phyloP scores from a whole-genome alignment of 2,797 vertebrate species.

The Pelochelys cantorii region DNA sequence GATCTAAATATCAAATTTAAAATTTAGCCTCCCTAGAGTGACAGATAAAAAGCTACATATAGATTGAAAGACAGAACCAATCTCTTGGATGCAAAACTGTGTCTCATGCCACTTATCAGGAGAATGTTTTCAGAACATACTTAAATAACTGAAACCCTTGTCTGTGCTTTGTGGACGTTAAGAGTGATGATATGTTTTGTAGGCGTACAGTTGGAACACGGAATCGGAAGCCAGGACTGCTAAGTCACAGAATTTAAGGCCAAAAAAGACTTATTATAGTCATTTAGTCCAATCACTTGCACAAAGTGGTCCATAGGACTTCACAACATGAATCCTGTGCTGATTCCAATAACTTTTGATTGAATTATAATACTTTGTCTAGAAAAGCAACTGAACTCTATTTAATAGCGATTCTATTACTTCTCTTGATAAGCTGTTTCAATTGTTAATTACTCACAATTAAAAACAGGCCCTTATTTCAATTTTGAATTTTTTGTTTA shows the following conservation, averaged over 20 bases:
- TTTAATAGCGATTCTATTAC: not conserved
- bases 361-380: not conserved
- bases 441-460: not conserved
- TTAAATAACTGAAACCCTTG: not conserved
- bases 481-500: not conserved
- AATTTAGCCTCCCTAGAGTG: fast-evolving
- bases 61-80: not conserved
- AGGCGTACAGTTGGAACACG: not conserved
- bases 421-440: not conserved
- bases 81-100: not conserved
- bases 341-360: not conserved
- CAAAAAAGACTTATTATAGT: not conserved
- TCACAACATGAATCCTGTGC: not conserved
- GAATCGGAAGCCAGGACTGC: not conserved
- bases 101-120: not conserved
- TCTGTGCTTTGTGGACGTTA: not conserved
- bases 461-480: not conserved
- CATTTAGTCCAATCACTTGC: not conserved
- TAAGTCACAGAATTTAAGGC: not conserved
- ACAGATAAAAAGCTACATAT: not conserved
- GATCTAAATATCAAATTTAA: not conserved
- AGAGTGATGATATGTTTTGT: not conserved
- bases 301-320: not conserved
- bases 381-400: not conserved
- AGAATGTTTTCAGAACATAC: not conserved